Evolutionary conservation across 2,888 invertebrate species (phyloP).

Genomic region (Gonocerus acuteangulatus): DNA sequence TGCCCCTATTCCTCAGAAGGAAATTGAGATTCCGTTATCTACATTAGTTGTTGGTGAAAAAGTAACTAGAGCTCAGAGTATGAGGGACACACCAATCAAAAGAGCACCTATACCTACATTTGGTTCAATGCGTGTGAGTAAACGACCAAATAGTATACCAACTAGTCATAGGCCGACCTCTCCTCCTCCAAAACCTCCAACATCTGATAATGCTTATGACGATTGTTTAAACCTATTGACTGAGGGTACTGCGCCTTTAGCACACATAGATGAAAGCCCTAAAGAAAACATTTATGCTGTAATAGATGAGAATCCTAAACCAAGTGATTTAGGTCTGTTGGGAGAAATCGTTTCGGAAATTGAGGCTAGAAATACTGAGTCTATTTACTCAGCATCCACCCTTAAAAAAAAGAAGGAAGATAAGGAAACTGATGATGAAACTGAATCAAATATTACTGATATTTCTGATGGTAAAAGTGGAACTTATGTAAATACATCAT

Average conservation of each 20-base stretch:
- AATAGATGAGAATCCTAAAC: constrained; percentile 67
- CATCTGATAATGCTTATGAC: constrained; percentile 52
- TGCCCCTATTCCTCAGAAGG: constrained; percentile 66
- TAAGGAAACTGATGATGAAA: constrained; percentile 42
- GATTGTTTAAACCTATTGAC: constrained; percentile 64
- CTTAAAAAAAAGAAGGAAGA: constrained; percentile 54
- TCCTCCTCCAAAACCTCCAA: constrained; percentile 55
- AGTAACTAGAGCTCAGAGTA: constrained; percentile 72
- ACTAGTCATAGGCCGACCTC: constrained; percentile 45
- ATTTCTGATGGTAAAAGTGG: constrained; percentile 38
- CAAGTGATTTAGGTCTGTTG: constrained; percentile 60
- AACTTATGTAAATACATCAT: constrained; percentile 39
- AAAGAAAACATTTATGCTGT: constrained; percentile 78
- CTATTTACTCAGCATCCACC: constrained; percentile 75
- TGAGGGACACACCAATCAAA: constrained; percentile 54
- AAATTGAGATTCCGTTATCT: constrained; percentile 58
- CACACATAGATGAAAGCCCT: constrained; percentile 54
- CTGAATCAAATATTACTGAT: constrained; percentile 34
- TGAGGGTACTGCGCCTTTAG: constrained; percentile 49
- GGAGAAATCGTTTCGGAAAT: constrained; percentile 84
- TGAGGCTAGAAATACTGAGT: constrained; percentile 75
- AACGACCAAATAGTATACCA: constrained; percentile 68
- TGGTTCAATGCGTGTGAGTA: constrained; percentile 72
- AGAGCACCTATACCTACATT: constrained; percentile 65
- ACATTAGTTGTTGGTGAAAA: constrained; percentile 50